Base-by-base conservation (phyloP, 2,797 vertebrate genomes). In the Taeniopygia guttata region DNA sequence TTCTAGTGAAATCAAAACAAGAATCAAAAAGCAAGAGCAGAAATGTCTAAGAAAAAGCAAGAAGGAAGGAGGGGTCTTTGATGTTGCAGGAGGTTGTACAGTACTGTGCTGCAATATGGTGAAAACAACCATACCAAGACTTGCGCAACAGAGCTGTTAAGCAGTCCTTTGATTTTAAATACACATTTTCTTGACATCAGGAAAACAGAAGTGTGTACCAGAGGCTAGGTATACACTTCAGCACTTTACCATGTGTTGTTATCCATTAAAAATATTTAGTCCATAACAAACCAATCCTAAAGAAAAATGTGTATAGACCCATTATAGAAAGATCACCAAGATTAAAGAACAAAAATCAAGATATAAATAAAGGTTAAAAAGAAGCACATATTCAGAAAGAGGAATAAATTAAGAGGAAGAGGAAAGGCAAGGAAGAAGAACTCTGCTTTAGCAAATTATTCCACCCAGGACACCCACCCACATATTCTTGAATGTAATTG, bases 381-480 rank as follows among this genome's bases (percentile, higher is more conserved):
- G 72, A 89, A 89, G 51, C 8, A 55, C 17, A 59, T 78, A 52
- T 42, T 83, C 68, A 92, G 68, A 67, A 93, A 80, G 60, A 89
- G 72, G 70, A 95, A 93, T 87, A 94, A 80, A 94, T 72, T 58
- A 87, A 75, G 60, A 88, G 83, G 87, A 93, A 93, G 70, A 64
- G 40, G 51, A 92, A 95, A 90, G 74, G 30, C 62, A 90, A 70
- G 55, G 70, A 70, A 93, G 66, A 91, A 64, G 58, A 87, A 29
- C 30, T 82, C 49, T 91, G 89, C 48, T 36, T 84, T 87, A 84
- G 52, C 49, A 92, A 94, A 78, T 84, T 93, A 88, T 95, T 94
- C 83, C 80, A 81, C 72, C 32, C 66, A 92, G 82, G 87, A 93
- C 75, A 93, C 34, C 58, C 91, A 90, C 94, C 70, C 78, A 85